Conservation (phyloP, 2,797 vertebrate genomes). For the Helarctos malayanus region DNA sequence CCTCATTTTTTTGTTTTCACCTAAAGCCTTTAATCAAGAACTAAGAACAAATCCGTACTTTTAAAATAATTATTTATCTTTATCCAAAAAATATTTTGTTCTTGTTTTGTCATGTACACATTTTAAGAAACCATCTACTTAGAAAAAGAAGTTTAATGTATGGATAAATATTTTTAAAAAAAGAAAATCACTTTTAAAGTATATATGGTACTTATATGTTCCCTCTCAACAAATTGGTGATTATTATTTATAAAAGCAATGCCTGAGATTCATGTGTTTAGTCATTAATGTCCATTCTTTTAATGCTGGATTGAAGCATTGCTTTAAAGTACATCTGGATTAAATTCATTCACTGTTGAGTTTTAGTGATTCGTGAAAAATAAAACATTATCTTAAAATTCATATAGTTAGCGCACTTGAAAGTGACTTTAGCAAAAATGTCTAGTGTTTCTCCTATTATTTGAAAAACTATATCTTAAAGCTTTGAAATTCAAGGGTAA, state of each 20-base stretch:
- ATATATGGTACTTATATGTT: neutral
- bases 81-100: neutral
- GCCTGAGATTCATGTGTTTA: neutral
- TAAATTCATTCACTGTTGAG: conserved; percentile 19
- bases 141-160: neutral
- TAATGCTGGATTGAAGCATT: neutral
- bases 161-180: neutral
- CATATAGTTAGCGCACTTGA: neutral
- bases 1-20: neutral
- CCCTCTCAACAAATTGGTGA: neutral
- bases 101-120: conserved; percentile 8
- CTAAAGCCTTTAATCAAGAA: conserved; percentile 10
- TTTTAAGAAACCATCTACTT: conserved; percentile 18
- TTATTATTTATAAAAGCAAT: neutral
- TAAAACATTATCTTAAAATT: neutral
- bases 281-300: neutral
- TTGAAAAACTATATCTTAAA: conserved; percentile 34
- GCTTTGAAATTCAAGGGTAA: neutral
- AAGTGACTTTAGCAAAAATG: conserved; percentile 1
- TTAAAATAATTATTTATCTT: neutral
- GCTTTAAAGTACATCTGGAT: conserved; percentile 25
- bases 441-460: neutral
- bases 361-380: conserved; percentile 50
- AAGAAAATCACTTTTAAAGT: conserved; percentile 46
- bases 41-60: neutral